Percentiles rank a stretch among this genome's conserved stretches.
phyloP scores from a whole-genome alignment of 2,888 invertebrate genomes.

The Blera fallax region DNA sequence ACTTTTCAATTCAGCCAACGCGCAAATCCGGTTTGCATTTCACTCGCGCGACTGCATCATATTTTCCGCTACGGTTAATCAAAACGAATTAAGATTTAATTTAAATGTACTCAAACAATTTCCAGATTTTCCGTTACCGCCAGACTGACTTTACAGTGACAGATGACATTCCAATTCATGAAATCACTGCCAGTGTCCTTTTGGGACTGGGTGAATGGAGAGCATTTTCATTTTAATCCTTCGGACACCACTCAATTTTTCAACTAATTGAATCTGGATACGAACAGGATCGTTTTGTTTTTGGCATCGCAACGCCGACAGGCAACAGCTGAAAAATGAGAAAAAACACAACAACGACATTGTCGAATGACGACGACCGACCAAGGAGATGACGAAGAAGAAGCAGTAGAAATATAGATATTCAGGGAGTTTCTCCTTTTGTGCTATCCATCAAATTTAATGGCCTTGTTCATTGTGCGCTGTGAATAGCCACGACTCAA shows the following conservation, averaged over 20 bases:
- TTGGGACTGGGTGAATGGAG: not conserved
- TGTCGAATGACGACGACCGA: constrained; percentile 1
- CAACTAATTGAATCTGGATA: constrained; percentile 70
- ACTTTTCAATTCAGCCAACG: not conserved
- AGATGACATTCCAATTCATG: constrained; percentile 59
- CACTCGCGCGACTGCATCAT: constrained; percentile 45
- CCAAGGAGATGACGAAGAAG: not conserved
- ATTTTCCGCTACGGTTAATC: constrained; percentile 49
- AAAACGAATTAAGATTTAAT: constrained; percentile 60
- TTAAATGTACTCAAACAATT: constrained; percentile 44
- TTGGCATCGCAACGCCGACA: constrained; percentile 6
- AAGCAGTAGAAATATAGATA: constrained; percentile 31
- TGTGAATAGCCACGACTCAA: constrained; percentile 67
- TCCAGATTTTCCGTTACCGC: not conserved
- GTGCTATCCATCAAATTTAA: constrained; percentile 69
- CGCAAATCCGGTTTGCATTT: not conserved
- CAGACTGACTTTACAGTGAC: constrained; percentile 21
- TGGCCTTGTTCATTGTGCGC: constrained; percentile 66
- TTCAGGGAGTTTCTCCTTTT: constrained; percentile 43
- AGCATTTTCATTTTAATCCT: constrained; percentile 56
- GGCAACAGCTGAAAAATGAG: constrained; percentile 57
- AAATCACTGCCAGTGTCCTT: constrained; percentile 34
- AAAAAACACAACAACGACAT: not conserved
- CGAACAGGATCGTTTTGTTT: constrained; percentile 45
- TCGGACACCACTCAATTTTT: constrained; percentile 63